A percentile compares a stretch with the other conserved stretches of the same genome.
These are phyloP conservation scores for Serinus canaria DNA, from an alignment of 2,113 vertebrate genomes.

Conservation along the genomic window DNA sequence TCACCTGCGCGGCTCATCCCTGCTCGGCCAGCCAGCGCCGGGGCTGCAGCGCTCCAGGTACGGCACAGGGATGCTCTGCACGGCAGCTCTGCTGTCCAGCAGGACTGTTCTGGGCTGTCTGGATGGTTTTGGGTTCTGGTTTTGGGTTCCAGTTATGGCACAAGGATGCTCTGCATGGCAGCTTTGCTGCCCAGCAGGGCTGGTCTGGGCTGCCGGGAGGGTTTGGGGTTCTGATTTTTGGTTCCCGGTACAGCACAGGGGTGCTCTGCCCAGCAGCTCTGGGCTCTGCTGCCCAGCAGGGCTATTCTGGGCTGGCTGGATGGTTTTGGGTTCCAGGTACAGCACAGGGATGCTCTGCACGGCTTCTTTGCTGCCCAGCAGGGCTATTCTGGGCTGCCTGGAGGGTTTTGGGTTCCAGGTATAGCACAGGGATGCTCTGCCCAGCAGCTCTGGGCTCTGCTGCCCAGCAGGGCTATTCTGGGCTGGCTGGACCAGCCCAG, in stretches of 20 bases:
- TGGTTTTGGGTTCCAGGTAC: neutral
- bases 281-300: too few relatives aligned
- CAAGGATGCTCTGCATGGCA: neutral
- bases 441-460: rapidly evolving
- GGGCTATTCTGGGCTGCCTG: neutral
- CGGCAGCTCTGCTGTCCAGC: neutral
- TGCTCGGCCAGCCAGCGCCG: neutral
- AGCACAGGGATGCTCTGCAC: neutral
- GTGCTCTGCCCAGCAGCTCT: too few relatives aligned
- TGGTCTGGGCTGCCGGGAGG: neutral
- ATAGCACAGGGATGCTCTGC: neutral
- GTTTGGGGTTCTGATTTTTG: neutral
- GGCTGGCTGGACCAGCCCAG: neutral
- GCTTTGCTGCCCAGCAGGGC: neutral
- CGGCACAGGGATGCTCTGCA: neutral
- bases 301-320: too few relatives aligned
- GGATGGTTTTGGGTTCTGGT: too few relatives aligned
- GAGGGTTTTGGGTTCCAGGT: neutral
- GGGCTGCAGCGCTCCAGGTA: neutral
- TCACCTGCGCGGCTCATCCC: neutral
- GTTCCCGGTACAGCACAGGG: neutral
- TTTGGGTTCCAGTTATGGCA: too few relatives aligned
- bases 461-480: rapidly evolving
- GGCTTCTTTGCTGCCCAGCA: neutral
- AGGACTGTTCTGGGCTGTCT: neutral